Base-by-base conservation (phyloP, 2,797 vertebrate species). In the Sarcoramphus papa region DNA sequence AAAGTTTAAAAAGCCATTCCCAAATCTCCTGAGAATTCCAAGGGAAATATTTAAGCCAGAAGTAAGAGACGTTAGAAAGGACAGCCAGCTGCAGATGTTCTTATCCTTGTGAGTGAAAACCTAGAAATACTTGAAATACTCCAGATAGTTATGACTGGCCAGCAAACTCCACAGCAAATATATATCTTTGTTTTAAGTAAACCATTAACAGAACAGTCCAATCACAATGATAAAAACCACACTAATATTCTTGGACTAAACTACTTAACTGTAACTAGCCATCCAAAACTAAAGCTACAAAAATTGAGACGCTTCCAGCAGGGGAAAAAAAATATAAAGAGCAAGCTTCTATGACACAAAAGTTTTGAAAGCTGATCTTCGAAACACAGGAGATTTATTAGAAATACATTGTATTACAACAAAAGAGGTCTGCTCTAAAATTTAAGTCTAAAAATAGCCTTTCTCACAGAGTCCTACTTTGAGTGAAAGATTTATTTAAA, bases 41-140 rank as follows among this genome's bases (percentile, higher is more conserved):
- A 76, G 73, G 41, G 48, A 85, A 91, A 50, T 53, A 35, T 23
- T 54, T 70, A 51, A 82, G 67, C 53, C 91, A 79, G 70, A 77
- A 93, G 78, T 24, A 83, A 87, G 85, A 82, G 23, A 30, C 30
- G 12, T 54, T 30, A 22, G 43, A 83, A 85, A 94, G 85, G 60
- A 88, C 72, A 95, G 95, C 63, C 96, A 90, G 92, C 96, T 97
- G 76, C 91, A 96, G 94, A 96, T 96, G 89, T 87, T 91, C 91
- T 92, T 90, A 64, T 86, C 93, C 94, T 93, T 85, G 84, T 67
- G 89, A 53, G 59, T 41, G 92, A 92, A 88, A 90, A 87, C 75
- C 81, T 63, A 74, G 90, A 91, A 95, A 96, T 96, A 65, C 37
- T 94, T 97, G 63, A 93, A 97, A 96, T 96, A 88, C 51, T 96